Conservation (phyloP, 1,140 invertebrate genomes). For the Phymorhynchus buccinoides region DNA sequence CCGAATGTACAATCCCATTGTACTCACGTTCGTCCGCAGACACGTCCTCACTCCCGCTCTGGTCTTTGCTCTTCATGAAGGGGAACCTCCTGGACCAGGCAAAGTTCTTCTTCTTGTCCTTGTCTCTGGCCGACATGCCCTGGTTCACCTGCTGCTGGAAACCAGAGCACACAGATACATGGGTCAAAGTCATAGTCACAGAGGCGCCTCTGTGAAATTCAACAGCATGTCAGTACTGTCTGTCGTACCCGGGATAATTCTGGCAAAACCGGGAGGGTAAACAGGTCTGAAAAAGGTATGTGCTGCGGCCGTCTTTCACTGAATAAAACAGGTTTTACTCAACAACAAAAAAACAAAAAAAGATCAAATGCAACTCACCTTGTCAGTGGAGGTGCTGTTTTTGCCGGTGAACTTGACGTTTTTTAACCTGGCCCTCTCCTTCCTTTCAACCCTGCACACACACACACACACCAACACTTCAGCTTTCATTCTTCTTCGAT, state of each 20-base stretch:
- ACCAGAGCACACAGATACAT: too few relatives aligned
- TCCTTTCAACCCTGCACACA: constrained; percentile 82
- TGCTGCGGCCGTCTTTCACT: too few relatives aligned
- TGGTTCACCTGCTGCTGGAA: constrained; percentile 19
- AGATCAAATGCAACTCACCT: constrained; percentile 44
- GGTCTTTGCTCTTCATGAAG: constrained; percentile 87
- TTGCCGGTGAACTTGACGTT: constrained; percentile 98
- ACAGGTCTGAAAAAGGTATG: not conserved
- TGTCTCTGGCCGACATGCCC: constrained; percentile 57
- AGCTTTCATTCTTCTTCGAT: too few relatives aligned
- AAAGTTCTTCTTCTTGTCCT: constrained; percentile 89
- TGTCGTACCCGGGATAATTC: too few relatives aligned
- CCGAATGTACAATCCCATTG: too few relatives aligned
- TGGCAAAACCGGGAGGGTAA: too few relatives aligned
- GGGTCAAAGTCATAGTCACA: too few relatives aligned
- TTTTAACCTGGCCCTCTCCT: constrained; percentile 95
- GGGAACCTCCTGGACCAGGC: constrained; percentile 98
- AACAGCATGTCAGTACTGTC: too few relatives aligned
- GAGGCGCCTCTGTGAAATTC: too few relatives aligned
- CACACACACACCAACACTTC: not conserved
- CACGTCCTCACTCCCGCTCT: constrained; percentile 89
- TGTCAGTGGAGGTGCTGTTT: constrained; percentile 58
- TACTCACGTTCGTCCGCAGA: constrained; percentile 98
- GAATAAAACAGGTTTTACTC: too few relatives aligned
- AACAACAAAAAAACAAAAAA: not conserved